Evolutionary conservation across 2,113 vertebrate genomes (phyloP).

Genomic region (Vulpes ferrilata): DNA sequence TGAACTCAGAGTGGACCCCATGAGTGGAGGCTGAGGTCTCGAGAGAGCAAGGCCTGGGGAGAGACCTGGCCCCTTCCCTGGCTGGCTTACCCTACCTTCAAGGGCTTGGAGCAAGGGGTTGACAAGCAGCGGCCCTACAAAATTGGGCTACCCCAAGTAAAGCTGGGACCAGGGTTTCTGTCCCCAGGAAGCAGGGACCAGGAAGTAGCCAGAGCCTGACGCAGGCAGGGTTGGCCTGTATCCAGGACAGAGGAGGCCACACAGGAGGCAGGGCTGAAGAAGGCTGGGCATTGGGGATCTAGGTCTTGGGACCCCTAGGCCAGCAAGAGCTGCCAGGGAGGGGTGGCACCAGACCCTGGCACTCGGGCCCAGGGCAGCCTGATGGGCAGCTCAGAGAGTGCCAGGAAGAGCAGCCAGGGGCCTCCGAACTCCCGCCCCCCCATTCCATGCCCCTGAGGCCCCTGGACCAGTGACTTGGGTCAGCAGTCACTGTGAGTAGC

Average conservation of each 20-base stretch:
- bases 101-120: neutral
- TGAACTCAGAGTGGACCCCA: neutral
- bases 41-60: neutral
- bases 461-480: neutral
- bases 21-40: neutral
- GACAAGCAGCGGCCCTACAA: neutral
- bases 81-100: neutral
- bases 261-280: neutral
- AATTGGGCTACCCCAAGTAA: neutral
- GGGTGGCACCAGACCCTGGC: neutral
- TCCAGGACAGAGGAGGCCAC: neutral
- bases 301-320: neutral
- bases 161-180: neutral
- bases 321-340: neutral
- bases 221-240: neutral
- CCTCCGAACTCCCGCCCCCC: accelerated
- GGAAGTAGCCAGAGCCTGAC: neutral
- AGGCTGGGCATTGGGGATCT: neutral
- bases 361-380: neutral
- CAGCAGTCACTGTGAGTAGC: neutral
- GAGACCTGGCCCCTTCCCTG: neutral
- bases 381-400: neutral
- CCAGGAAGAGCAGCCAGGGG: neutral
- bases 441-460: neutral
- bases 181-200: neutral